Conservation (phyloP, 2,797 vertebrate species). For the Lacerta viridis region DNA sequence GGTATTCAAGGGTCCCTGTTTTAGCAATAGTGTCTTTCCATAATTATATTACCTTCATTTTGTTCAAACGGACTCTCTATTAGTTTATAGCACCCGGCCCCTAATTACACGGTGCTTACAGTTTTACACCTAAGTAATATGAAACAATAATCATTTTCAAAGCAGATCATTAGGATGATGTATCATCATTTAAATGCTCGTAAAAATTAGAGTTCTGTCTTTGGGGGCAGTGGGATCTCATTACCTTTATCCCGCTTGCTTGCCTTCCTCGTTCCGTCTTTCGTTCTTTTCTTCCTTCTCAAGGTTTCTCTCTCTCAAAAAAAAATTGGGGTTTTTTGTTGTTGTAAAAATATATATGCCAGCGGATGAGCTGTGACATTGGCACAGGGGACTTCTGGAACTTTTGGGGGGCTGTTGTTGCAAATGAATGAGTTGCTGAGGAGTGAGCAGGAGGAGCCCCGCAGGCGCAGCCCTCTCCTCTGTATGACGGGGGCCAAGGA, state of each 20-base stretch:
- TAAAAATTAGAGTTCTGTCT: slow-evolving; percentile 85
- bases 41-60: slow-evolving; percentile 88
- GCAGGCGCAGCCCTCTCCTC: background rate
- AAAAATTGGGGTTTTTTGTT: background rate
- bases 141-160: slow-evolving; percentile 85
- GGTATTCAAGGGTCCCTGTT: slow-evolving; percentile 83
- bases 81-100: slow-evolving; percentile 84
- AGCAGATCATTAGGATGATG: slow-evolving; percentile 82
- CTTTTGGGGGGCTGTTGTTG: background rate
- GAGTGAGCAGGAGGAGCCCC: too few relatives aligned
- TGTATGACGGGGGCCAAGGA: too few relatives aligned
- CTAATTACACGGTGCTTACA: slow-evolving; percentile 85
- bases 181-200: slow-evolving; percentile 83
- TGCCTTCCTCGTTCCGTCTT: slow-evolving; percentile 33
- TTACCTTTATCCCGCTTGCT: slow-evolving; percentile 73
- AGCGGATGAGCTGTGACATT: too few relatives aligned
- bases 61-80: slow-evolving; percentile 82
- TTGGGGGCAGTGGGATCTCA: slow-evolving; percentile 80
- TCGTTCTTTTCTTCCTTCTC: background rate
- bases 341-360: too few relatives aligned
- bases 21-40: slow-evolving; percentile 82
- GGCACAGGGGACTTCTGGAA: background rate
- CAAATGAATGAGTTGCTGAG: background rate
- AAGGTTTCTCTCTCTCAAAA: too few relatives aligned
- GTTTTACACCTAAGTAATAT: slow-evolving; percentile 86